A percentile compares a stretch with the other conserved stretches of the same genome.
These are phyloP conservation scores for Mormyrus hasselquistii DNA, from an alignment of 2,797 vertebrate genomes.

Conservation along the genomic window DNA sequence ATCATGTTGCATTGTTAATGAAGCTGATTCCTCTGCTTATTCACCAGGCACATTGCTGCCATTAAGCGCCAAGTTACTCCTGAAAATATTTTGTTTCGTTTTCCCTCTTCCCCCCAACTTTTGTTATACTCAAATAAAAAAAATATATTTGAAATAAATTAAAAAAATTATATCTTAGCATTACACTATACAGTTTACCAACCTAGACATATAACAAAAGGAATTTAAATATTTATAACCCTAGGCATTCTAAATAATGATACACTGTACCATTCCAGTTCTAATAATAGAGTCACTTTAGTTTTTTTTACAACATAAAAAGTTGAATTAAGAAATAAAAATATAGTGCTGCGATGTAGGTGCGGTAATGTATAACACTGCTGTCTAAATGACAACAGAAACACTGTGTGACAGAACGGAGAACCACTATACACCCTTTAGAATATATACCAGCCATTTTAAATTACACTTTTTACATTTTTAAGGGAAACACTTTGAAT, in stretches of 20 bases:
- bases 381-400: conserved; percentile 35
- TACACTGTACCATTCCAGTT: conserved; percentile 47
- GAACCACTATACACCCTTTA: conserved; percentile 56
- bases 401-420: conserved; percentile 54
- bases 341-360: conserved; percentile 42
- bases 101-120: background rate
- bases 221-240: conserved; percentile 38
- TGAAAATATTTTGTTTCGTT: conserved; percentile 23
- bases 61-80: conserved; percentile 22
- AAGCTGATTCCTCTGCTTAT: background rate
- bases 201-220: conserved; percentile 42
- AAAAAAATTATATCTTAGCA: conserved; percentile 29
- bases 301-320: conserved; percentile 45
- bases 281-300: conserved; percentile 35
- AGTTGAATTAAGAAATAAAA: conserved; percentile 45
- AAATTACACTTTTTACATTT: conserved; percentile 58
- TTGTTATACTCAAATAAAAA: conserved; percentile 23
- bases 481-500: conserved; percentile 52
- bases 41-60: background rate
- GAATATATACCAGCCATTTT: conserved; percentile 52
- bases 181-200: conserved; percentile 23
- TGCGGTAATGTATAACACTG: conserved; percentile 51
- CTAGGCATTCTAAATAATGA: conserved; percentile 39
- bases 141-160: conserved; percentile 29
- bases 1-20: background rate